phyloP scores from a whole-genome alignment of 1,140 invertebrate genomes.

The Reticulitermes speratus region DNA sequence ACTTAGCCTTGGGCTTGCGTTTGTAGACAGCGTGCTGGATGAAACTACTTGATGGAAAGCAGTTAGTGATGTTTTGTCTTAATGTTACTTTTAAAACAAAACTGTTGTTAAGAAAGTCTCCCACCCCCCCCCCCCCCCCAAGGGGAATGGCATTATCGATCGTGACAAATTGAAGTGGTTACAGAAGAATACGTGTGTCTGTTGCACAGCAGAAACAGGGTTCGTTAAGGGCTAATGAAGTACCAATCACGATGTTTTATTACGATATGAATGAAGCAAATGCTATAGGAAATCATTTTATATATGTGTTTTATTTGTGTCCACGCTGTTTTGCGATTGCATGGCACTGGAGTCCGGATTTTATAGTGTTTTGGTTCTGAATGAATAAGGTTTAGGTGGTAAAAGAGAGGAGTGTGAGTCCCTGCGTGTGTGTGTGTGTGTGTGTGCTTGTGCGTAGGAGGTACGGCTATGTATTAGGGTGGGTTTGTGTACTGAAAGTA shows the following conservation, averaged over 20 bases:
- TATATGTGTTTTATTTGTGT: background rate
- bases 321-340: background rate
- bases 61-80: background rate
- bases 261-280: background rate
- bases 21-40: too few relatives aligned
- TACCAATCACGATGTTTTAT: background rate
- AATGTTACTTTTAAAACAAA: background rate
- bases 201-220: background rate
- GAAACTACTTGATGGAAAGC: too few relatives aligned
- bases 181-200: background rate
- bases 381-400: background rate
- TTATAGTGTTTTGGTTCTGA: conserved; percentile 9
- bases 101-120: background rate
- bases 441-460: background rate
- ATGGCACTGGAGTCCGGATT: background rate
- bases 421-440: background rate
- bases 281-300: background rate
- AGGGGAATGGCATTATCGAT: background rate
- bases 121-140: too few relatives aligned
- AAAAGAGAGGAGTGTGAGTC: background rate
- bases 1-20: too few relatives aligned
- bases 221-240: background rate
- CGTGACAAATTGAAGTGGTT: background rate
- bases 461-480: background rate
- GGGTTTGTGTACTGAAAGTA: background rate